phyloP scores from a whole-genome alignment of 2,888 invertebrate genomes.

The Tetanocera ferruginea region DNA sequence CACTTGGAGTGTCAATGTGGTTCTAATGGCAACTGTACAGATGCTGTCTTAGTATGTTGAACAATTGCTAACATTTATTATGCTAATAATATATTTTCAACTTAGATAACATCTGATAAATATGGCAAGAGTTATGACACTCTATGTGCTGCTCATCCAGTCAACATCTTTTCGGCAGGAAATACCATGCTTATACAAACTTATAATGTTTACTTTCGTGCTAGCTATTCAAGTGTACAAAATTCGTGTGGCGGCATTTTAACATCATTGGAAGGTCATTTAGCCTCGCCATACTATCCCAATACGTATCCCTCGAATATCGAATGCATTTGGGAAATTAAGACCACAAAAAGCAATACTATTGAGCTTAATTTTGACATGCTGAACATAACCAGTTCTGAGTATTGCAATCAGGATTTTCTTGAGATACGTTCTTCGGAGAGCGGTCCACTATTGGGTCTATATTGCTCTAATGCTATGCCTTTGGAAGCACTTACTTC shows the following conservation, averaged over 20 bases:
- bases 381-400: conserved; percentile 79
- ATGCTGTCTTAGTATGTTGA: conserved; percentile 51
- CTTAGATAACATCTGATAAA: background rate
- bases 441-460: conserved; percentile 77
- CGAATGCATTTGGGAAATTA: conserved; percentile 83
- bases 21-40: conserved; percentile 48
- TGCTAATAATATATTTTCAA: background rate
- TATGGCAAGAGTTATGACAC: background rate
- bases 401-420: conserved; percentile 86
- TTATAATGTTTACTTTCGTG: conserved; percentile 54
- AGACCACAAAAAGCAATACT: conserved; percentile 78
- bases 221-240: conserved; percentile 71
- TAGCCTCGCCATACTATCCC: conserved; percentile 81
- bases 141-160: conserved; percentile 52
- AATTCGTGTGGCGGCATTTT: conserved; percentile 81
- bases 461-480: conserved; percentile 79
- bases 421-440: conserved; percentile 81
- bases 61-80: background rate
- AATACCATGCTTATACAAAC: conserved; percentile 50
- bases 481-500: conserved; percentile 74
- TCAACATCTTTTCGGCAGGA: conserved; percentile 50
- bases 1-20: conserved; percentile 59
- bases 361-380: conserved; percentile 77
- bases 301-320: conserved; percentile 76
- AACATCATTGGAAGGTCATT: conserved; percentile 74